Evolutionary conservation across 2,888 invertebrate species (phyloP).

Genomic region (Limulus polyphemus): DNA sequence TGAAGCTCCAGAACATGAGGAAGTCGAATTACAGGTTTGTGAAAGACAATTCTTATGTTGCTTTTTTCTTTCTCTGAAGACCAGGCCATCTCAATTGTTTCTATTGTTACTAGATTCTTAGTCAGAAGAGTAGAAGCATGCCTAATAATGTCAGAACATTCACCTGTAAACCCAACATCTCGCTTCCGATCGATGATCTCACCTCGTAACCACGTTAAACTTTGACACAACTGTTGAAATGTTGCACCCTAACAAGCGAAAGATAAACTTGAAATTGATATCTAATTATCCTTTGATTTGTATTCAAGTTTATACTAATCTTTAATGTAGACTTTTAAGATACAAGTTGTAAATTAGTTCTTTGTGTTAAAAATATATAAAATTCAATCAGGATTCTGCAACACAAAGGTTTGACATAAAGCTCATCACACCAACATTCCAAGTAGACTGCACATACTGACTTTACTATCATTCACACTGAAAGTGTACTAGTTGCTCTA

Average conservation of each 20-base stretch:
- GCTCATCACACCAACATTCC: too few species aligned
- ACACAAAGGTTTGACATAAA: too few species aligned
- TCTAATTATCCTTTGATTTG: too few species aligned
- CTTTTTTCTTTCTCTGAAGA: constrained; percentile 29
- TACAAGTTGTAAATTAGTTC: too few species aligned
- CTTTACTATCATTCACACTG: too few species aligned
- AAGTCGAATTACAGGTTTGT: constrained; percentile 55
- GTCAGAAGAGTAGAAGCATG: constrained; percentile 68
- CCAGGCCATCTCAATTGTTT: constrained; percentile 39
- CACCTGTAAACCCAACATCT: constrained; percentile 68
- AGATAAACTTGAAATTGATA: too few species aligned
- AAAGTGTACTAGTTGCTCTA: too few species aligned
- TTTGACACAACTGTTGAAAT: constrained; percentile 48
- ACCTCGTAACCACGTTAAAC: constrained; percentile 47
- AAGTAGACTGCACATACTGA: too few species aligned
- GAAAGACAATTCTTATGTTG: constrained; percentile 33
- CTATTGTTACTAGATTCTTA: constrained; percentile 52
- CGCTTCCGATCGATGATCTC: constrained; percentile 44
- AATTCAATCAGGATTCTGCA: too few species aligned
- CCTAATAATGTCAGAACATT: constrained; percentile 53
- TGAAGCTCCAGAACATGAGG: constrained; percentile 74
- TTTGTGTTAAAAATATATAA: too few species aligned
- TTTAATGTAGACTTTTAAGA: too few species aligned
- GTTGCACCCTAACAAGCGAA: constrained; percentile 44
- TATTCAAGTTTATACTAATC: too few species aligned